Evolutionary conservation across 2,888 invertebrate species (phyloP).

Genomic region (Plagiodera versicolora): DNA sequence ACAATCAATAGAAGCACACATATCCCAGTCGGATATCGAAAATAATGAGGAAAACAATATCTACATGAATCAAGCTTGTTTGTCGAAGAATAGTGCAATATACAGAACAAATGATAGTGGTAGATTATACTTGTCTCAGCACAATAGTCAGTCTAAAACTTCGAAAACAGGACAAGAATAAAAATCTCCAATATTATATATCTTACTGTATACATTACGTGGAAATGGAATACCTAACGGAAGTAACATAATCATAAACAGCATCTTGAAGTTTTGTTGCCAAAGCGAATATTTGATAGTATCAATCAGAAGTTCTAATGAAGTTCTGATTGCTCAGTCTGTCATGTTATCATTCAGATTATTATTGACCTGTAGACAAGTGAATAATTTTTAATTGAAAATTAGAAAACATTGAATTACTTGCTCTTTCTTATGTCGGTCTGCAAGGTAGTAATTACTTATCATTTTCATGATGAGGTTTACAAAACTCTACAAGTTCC

Average conservation of each 20-base stretch:
- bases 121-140: conserved; percentile 18
- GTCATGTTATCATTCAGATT: neutral
- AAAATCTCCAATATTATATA: neutral
- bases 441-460: neutral
- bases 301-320: neutral
- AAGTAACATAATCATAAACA: neutral
- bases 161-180: neutral
- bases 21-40: too few relatives aligned
- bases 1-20: too few relatives aligned
- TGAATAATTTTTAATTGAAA: neutral
- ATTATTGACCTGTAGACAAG: neutral
- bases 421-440: neutral
- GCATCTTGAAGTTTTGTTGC: neutral
- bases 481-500: too few relatives aligned
- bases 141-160: conserved; percentile 25
- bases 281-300: neutral
- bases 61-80: too few relatives aligned
- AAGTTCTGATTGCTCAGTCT: neutral
- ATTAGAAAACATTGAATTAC: too few relatives aligned
- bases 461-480: neutral
- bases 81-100: too few relatives aligned
- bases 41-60: too few relatives aligned
- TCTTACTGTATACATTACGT: neutral
- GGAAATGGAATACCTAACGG: neutral
- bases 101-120: neutral